Evolutionary conservation across 2,797 vertebrate species (phyloP), one percentile per base, ranked within the genome.

Genomic region (Morelia viridis): DNA sequence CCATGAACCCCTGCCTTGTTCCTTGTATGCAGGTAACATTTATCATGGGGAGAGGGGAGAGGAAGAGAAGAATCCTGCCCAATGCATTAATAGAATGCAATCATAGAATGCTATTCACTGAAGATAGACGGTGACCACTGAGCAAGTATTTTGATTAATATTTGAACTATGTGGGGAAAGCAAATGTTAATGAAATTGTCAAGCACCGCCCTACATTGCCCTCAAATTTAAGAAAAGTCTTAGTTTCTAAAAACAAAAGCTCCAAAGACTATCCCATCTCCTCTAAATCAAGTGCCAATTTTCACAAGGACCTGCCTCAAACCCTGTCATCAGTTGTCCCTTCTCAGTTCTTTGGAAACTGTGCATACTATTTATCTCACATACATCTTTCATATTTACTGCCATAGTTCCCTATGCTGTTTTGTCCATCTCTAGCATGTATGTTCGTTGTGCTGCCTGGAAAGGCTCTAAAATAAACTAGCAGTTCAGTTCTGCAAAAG

Each of bases 401-500:
- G 10, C 58, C 26, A 31, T 19, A 65, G 57, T 65, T 90, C 46
- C 13, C 22, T 56, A 11, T 64, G 28, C 11, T 61, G 31, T 80
- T 88, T 65, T n/a, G 19, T 62, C 26, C 22, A 58, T 80, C 76
- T 19, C 19, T 80, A 62, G 65, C 3, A 64, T 57, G 3, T 19
- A 88, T 7, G 58, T 35, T 83, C 19, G 22, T 19, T 13, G 6
- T 24, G 61, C 46, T 53, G 85, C 35, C 86, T 53, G n/a, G 46
- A 88, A 88, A 53, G 46, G 64, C 35, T 62, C 68, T 83, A 86
- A 88, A 46, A 71, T 76, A 90, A 90, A 87, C 46, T 35, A 87
- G n/a, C 89, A 90, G 58, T 46, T 92, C 46, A 80, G 56, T 71
- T 86, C 56, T 87, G n/a, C 61, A 62, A 80, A 90, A 76, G 46